Evolutionary conservation across 2,797 vertebrate genomes (phyloP).

Genomic region (Sciaenops ocellatus): DNA sequence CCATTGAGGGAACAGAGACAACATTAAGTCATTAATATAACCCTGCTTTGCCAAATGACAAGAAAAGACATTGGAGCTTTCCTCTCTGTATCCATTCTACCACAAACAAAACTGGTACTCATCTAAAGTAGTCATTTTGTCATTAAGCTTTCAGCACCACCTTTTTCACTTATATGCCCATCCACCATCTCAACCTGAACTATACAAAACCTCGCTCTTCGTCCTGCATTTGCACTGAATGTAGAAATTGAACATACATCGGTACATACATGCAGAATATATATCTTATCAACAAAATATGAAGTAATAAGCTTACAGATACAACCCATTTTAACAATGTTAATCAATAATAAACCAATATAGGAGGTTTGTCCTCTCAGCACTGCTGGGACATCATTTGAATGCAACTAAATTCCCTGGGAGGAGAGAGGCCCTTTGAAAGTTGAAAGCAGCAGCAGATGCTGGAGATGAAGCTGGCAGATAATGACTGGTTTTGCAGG

Average conservation of each 20-base stretch:
- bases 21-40: too few species aligned
- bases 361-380: neutral
- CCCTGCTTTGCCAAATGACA: too few species aligned
- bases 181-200: neutral
- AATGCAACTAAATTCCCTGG: conserved; percentile 10
- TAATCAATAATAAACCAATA: conserved; percentile 7
- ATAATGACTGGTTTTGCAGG: conserved; percentile 47
- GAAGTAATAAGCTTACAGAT: neutral
- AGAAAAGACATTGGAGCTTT: too few species aligned
- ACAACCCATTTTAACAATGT: neutral
- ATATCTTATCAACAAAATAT: neutral
- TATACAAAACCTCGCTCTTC: neutral
- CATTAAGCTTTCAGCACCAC: neutral
- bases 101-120: neutral
- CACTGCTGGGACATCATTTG: neutral
- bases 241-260: neutral
- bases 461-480: conserved; percentile 42
- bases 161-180: neutral
- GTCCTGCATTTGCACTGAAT: neutral
- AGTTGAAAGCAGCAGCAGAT: conserved; percentile 42
- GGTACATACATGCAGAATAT: neutral
- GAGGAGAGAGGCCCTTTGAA: conserved; percentile 18
- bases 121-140: neutral
- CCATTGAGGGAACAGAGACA: too few species aligned
- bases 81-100: too few species aligned